phyloP scores from a whole-genome alignment of 2,113 vertebrate species.

The Ascaphus truei region DNA sequence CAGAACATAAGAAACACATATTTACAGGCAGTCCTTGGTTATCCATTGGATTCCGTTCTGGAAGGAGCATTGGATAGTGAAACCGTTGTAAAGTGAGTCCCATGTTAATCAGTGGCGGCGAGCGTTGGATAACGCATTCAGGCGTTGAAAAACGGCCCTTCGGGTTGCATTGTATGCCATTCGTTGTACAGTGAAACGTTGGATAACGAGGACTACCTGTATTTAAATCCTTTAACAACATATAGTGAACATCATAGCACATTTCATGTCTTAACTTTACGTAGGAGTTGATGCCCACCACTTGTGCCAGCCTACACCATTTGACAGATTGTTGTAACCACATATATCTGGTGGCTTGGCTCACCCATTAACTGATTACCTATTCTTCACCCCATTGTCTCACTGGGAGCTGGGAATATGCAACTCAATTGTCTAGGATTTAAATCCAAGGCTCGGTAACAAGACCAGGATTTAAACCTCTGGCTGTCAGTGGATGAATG shows the following conservation, averaged over 20 bases:
- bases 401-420: conserved; percentile 41
- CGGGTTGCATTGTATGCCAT: no score
- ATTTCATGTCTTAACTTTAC: conserved; percentile 6
- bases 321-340: conserved; percentile 28
- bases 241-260: conserved; percentile 27
- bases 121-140: no score
- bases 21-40: no score
- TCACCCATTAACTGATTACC: conserved; percentile 35
- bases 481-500: conserved; percentile 43
- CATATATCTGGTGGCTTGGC: conserved; percentile 37
- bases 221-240: conserved; percentile 25
- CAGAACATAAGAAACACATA: conserved; percentile 22
- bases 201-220: no score
- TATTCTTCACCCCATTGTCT: conserved; percentile 8
- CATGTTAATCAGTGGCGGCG: no score
- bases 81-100: no score
- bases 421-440: conserved; percentile 36
- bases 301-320: neutral
- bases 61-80: no score
- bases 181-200: no score
- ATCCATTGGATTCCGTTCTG: no score
- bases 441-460: conserved; percentile 46
- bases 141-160: no score
- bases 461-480: conserved; percentile 41
- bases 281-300: conserved; percentile 2